Percentiles rank a stretch among this genome's conserved stretches.
Evolutionary conservation across 2,888 invertebrate species (phyloP).

Genomic region (Antitype chi): DNA sequence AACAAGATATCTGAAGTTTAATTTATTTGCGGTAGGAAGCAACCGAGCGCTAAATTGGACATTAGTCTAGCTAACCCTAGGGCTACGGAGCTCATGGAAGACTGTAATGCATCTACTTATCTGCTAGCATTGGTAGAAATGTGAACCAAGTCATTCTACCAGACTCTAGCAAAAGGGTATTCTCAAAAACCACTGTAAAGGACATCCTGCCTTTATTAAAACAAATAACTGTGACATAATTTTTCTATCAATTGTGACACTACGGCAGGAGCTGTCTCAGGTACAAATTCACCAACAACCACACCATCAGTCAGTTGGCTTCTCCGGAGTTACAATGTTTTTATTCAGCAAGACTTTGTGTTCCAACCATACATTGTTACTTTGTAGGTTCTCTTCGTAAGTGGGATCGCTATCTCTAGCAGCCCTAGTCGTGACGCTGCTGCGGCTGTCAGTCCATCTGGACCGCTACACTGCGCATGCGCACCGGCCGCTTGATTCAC

Average conservation of each 20-base stretch:
- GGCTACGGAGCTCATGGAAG: slow-evolving; percentile 28
- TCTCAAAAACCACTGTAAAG: not conserved
- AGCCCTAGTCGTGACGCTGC: slow-evolving; percentile 46
- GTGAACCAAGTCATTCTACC: not conserved
- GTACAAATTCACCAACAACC: too few species aligned
- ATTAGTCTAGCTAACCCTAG: slow-evolving; percentile 36
- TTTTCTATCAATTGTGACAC: not conserved
- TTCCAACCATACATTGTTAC: not conserved
- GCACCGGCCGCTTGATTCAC: slow-evolving; percentile 50
- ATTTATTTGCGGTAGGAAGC: slow-evolving; percentile 53
- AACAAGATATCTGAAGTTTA: slow-evolving; percentile 54
- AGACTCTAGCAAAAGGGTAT: not conserved
- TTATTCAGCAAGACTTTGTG: not conserved
- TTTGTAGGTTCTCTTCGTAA: not conserved
- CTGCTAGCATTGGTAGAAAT: not conserved
- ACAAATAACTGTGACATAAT: not conserved
- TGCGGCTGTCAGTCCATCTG: slow-evolving; percentile 1
- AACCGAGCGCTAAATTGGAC: slow-evolving; percentile 47
- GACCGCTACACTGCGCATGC: slow-evolving; percentile 49
- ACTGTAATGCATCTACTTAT: not conserved
- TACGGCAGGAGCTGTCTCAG: too few species aligned
- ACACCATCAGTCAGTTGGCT: not conserved
- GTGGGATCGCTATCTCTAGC: not conserved
- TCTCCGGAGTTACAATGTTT: not conserved
- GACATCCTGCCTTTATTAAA: not conserved